Base-by-base conservation (phyloP, 2,888 invertebrate species). In the Eutolmus rufibarbis region DNA sequence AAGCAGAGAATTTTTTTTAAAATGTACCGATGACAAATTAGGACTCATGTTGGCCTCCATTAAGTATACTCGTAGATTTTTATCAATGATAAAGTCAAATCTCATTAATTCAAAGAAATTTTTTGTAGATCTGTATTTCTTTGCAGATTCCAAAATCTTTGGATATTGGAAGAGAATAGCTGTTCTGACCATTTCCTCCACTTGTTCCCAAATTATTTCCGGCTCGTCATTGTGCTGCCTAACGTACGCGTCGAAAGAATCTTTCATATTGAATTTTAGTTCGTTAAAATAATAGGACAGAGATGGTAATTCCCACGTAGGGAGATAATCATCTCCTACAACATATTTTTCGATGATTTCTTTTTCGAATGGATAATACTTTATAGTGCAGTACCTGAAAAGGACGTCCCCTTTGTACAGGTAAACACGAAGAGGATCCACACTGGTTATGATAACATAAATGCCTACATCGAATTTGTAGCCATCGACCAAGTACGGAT, bases 31-130 rank as follows among this genome's bases (percentile, higher is more conserved):
- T 0, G 98, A 98, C 87, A 99, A 94, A 93, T 99, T 99, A 0
- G 99, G 99, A 16, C 98, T 98, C 99, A 99, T 99, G 91, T 99
- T 99, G 0, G 98, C 98, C 93, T 99, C 99, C 95, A 99, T 96
- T 7, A 98, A 93, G 90, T 95, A 96, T 0, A 98, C 97, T 81
- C 96, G 96, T 0, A 99, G 92, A 86, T 97, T 93, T 89, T 97
- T 96, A 91, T 99, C 98, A 2, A 99, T 93, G 0, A 98, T 96
- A 91, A 99, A 96, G 92, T 99, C 99, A 91, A 99, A 97, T 43
- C 99, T 95, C 93, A 98, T 96, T 94, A 99, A 94, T 93, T 99
- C 99, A 92, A 99, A 99, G 92, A 98, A 99, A 90, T 96, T 96
- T 23, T 94, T 92, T 74, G 93, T 93, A 0, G 94, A 94, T 87